phyloP scores from a whole-genome alignment of 2,797 vertebrate genomes.

The Hoplostethus mediterraneus region DNA sequence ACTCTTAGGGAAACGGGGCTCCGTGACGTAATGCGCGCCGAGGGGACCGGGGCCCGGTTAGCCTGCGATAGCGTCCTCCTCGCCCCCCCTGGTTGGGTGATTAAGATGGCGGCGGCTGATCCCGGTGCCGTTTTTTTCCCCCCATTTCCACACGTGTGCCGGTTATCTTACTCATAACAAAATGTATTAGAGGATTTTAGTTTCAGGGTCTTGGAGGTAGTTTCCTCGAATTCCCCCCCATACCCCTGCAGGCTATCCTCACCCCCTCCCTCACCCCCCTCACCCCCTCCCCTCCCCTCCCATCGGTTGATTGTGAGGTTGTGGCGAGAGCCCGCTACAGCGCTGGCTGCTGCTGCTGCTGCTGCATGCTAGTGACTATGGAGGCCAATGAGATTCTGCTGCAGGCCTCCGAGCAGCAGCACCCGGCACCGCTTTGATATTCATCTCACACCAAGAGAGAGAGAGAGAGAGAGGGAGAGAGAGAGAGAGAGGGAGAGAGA shows the following conservation, averaged over 20 bases:
- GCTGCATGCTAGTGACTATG: conserved; percentile 76
- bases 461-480: conserved; percentile 74
- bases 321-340: conserved; percentile 86
- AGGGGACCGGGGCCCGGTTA: conserved; percentile 44
- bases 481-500: conserved; percentile 86
- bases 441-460: conserved; percentile 90
- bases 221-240: conserved; percentile 75
- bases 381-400: conserved; percentile 88
- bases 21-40: conserved; percentile 62
- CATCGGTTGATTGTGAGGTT: conserved; percentile 65
- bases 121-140: conserved; percentile 40
- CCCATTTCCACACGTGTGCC: conserved; percentile 56
- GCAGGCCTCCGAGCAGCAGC: conserved; percentile 84
- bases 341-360: too few species aligned
- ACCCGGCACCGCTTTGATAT: conserved; percentile 90
- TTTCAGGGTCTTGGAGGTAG: conserved; percentile 74
- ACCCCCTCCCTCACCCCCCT: conserved; percentile 68
- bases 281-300: conserved; percentile 63
- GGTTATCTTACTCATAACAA: conserved; percentile 75
- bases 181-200: conserved; percentile 74
- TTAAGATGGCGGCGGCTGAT: conserved; percentile 71
- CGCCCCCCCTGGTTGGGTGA: conserved; percentile 63
- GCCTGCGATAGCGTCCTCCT: conserved; percentile 49
- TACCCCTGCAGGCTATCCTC: conserved; percentile 51
- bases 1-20: conserved; percentile 46